Base-by-base conservation (phyloP, 2,113 vertebrate genomes). In the Tonatia bakeri region DNA sequence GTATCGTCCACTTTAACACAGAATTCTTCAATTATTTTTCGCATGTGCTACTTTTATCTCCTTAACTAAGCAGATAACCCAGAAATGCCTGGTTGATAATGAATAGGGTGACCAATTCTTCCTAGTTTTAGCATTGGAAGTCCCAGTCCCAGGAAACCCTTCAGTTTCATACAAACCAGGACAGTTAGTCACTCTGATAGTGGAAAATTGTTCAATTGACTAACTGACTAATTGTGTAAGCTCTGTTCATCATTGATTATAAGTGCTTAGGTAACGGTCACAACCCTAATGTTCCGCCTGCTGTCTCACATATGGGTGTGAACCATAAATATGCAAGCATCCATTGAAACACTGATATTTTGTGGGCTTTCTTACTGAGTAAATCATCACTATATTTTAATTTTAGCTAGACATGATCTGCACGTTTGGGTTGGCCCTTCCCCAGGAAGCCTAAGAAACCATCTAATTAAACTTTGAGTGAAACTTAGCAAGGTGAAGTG, bases 281-380 rank as follows among this genome's bases (percentile, higher is more conserved):
- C 28, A 31, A 16, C 31, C 12, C 1, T 36, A 14, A 16, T 52
- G 26, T 38, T 54, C 61, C 36, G 28, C 47, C n/a, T 45, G 28
- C 19, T 65, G 6, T 47, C 20, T 3, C 0, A 3, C 11, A 31
- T 12, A 0, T 36, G 15, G 8, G 7, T 67, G 7, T 7, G 36
- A 87, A 91, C 45, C 10, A 26, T 13, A 47, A 77, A 61, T 50
- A 43, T n/a, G 20, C 11, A 73, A 9, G 31, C 8, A 65, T 52
- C 36, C 69, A 9, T 33, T 76, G 11, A n/a, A 43, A 72, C 33
- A 64, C 17, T 73, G 26, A 59, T 38, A 85, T 43, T 31, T 24
- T 6, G 4, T 17, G 14, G 31, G 3, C 16, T 56, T 59, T 65
- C 87, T 40, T 45, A n/a, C 33, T 38, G 28, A 75, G 7, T 9